Conservation (phyloP, 2,888 invertebrate genomes). For the Andrena praecox region DNA sequence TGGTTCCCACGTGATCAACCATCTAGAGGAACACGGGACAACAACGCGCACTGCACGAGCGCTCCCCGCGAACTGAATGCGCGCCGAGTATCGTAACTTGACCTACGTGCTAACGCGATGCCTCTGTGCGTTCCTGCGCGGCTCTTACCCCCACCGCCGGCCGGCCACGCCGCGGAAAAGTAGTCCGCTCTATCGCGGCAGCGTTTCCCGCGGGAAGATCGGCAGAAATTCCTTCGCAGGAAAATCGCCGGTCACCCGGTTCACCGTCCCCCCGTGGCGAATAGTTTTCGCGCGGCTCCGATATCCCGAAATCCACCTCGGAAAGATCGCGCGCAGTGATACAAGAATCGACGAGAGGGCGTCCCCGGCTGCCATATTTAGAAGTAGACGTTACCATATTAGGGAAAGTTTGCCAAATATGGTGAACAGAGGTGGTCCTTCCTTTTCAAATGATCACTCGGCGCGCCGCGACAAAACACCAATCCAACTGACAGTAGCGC, state of each 20-base stretch:
- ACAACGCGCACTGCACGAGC: constrained; percentile 80
- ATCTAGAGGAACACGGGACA: constrained; percentile 77
- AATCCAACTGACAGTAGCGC: constrained; percentile 83
- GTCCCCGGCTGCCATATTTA: constrained; percentile 93
- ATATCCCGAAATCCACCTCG: constrained; percentile 44
- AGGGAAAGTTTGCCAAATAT: constrained; percentile 92
- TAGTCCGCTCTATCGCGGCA: constrained; percentile 67
- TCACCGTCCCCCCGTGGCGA: neutral
- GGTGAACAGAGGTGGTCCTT: constrained; percentile 92
- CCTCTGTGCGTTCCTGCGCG: constrained; percentile 73
- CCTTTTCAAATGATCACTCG: constrained; percentile 83
- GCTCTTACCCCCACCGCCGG: constrained; percentile 74
- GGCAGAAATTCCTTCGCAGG: constrained; percentile 12
- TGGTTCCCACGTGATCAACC: constrained; percentile 81
- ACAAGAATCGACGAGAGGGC: constrained; percentile 87
- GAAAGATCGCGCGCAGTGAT: constrained; percentile 70
- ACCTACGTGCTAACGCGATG: constrained; percentile 83
- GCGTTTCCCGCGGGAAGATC: constrained; percentile 12
- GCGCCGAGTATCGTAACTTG: constrained; percentile 84
- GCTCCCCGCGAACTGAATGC: constrained; percentile 82
- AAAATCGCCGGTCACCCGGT: constrained; percentile 42
- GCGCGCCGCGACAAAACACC: constrained; percentile 82
- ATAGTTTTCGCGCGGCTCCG: neutral
- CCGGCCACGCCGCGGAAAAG: constrained; percentile 72
- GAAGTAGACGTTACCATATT: constrained; percentile 93